Conservation (phyloP, 2,888 invertebrate species). For the Zeuzera pyrina region DNA sequence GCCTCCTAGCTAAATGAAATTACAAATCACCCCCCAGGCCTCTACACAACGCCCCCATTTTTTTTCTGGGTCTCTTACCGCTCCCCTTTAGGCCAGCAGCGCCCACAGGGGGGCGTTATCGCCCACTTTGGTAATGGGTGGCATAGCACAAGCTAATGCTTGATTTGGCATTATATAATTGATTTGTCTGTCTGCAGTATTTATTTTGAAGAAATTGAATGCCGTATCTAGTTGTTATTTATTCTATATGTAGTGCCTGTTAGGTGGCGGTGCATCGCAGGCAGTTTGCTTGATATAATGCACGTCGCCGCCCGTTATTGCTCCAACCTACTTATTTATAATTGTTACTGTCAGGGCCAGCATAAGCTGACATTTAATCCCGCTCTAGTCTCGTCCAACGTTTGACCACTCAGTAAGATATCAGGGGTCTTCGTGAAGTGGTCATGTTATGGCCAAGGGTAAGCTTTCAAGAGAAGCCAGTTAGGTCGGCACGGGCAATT, state of each 20-base stretch:
- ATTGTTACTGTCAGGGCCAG: slow-evolving; percentile 36
- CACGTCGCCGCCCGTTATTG: slow-evolving; percentile 64
- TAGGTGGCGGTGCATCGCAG: slow-evolving; percentile 64
- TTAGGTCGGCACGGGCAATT: slow-evolving; percentile 64
- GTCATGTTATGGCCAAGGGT: slow-evolving; percentile 22
- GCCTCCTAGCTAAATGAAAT: too few species aligned
- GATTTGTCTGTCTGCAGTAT: too few species aligned
- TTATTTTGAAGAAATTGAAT: background rate
- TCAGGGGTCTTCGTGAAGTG: slow-evolving; percentile 20
- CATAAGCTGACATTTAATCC: slow-evolving; percentile 23
- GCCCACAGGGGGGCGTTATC: too few species aligned
- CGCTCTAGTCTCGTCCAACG: slow-evolving; percentile 16
- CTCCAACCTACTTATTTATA: slow-evolving; percentile 69
- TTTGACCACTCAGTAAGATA: slow-evolving; percentile 6
- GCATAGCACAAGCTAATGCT: too few species aligned
- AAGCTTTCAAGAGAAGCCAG: slow-evolving; percentile 41
- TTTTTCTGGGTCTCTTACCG: too few species aligned
- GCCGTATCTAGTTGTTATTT: background rate
- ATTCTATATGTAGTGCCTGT: slow-evolving; percentile 30
- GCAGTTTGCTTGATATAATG: slow-evolving; percentile 69
- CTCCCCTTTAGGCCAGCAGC: too few species aligned
- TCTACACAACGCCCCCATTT: too few species aligned
- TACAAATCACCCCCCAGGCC: too few species aligned
- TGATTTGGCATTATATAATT: too few species aligned
- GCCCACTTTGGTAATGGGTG: too few species aligned